phyloP scores from a whole-genome alignment of 2,113 vertebrate species.

The Tetrax tetrax region DNA sequence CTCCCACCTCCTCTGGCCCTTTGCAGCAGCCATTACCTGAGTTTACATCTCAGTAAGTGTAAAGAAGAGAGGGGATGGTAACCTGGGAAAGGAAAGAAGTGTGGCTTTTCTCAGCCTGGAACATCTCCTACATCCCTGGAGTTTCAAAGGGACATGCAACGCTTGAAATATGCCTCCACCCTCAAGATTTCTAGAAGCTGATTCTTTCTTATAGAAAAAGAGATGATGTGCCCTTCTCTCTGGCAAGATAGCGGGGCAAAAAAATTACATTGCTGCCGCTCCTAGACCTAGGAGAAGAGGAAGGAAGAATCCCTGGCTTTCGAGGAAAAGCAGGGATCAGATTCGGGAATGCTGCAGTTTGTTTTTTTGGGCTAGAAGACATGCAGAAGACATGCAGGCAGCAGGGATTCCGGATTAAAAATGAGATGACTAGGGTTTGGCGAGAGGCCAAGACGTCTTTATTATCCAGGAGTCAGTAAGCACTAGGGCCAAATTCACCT shows the following conservation, averaged over 20 bases:
- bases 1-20: not conserved
- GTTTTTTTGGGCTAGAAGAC: not conserved
- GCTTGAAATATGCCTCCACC: not conserved
- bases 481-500: not conserved
- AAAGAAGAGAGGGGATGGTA: not conserved
- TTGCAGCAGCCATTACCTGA: not conserved
- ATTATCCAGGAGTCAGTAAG: not conserved
- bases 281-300: not conserved
- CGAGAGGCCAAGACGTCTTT: not conserved
- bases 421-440: not conserved
- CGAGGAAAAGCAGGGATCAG: not conserved
- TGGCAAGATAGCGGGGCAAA: not conserved
- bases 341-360: not conserved
- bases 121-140: accelerated
- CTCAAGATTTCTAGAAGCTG: not conserved
- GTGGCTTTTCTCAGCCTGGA: not conserved
- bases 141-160: not conserved
- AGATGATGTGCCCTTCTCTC: not conserved
- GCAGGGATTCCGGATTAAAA: not conserved
- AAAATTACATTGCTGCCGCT: not conserved
- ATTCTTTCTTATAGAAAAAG: not conserved
- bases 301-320: not conserved
- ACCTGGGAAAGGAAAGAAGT: not conserved
- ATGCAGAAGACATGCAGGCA: not conserved
- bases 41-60: not conserved